Conservation (phyloP, 2,113 vertebrate species). For the Panurus biarmicus region DNA sequence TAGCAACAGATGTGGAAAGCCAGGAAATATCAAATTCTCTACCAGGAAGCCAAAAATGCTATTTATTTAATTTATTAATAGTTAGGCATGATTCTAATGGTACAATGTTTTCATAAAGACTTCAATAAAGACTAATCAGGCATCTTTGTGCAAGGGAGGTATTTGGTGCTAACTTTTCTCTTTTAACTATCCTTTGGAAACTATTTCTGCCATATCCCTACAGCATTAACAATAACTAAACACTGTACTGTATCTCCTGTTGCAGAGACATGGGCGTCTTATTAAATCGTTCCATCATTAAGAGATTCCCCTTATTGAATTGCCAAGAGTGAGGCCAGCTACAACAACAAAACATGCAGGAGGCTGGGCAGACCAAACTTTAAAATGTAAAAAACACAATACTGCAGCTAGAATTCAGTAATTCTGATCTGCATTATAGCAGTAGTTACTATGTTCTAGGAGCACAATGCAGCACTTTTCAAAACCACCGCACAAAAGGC, state of each 20-base stretch:
- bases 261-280: background rate
- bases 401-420: background rate
- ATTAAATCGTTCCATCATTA: background rate
- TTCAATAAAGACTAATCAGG: background rate
- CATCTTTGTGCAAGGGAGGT: background rate
- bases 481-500: background rate
- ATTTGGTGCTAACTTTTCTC: background rate
- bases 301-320: background rate
- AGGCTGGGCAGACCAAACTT: background rate
- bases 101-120: background rate
- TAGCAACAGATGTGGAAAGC: background rate
- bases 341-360: background rate
- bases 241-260: background rate
- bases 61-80: slow-evolving; percentile 53
- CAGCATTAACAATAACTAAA: background rate
- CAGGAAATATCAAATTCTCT: slow-evolving; percentile 29
- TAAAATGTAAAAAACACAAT: background rate
- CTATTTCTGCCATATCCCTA: background rate
- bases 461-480: background rate
- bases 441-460: background rate
- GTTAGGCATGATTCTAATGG: background rate
- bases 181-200: slow-evolving; percentile 8
- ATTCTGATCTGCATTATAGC: background rate
- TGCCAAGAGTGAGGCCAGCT: background rate
- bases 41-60: slow-evolving; percentile 28